Percentiles rank a stretch among this genome's conserved stretches.
These are phyloP conservation scores for Teleopsis dalmanni DNA, from an alignment of 1,140 invertebrate species.

Conservation along the genomic window DNA sequence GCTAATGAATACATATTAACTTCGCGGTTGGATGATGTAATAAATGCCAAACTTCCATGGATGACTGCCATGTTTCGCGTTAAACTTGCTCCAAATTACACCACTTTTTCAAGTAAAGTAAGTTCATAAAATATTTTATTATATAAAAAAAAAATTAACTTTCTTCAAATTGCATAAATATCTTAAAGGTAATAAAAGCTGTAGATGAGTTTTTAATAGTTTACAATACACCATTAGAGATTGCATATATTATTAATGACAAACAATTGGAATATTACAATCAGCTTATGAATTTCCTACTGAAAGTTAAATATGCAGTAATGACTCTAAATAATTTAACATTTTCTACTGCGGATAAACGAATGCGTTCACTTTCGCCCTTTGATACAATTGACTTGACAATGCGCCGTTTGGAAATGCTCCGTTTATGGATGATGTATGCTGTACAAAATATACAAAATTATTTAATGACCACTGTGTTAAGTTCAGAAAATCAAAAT, in stretches of 20 bases:
- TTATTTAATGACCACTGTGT: slow-evolving; percentile 29
- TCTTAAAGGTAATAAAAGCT: slow-evolving; percentile 20
- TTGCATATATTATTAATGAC: slow-evolving; percentile 22
- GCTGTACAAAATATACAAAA: slow-evolving; percentile 28
- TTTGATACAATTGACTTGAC: slow-evolving; percentile 28
- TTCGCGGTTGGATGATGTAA: slow-evolving; percentile 20
- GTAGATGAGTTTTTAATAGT: slow-evolving; percentile 24
- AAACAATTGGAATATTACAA: slow-evolving; percentile 26
- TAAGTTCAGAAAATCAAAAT: slow-evolving; percentile 22
- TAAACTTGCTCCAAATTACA: too few species aligned
- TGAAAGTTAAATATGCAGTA: slow-evolving; percentile 38
- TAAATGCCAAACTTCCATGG: slow-evolving; percentile 14
- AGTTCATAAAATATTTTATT: too few species aligned
- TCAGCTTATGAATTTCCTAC: slow-evolving; percentile 29
- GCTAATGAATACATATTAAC: slow-evolving; percentile 20
- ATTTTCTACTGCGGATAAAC: slow-evolving; percentile 17
- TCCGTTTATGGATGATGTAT: slow-evolving; percentile 40
- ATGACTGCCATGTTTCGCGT: slow-evolving; percentile 19
- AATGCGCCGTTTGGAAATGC: slow-evolving; percentile 33
- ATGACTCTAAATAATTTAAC: slow-evolving; percentile 33
- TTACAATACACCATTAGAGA: slow-evolving; percentile 19
- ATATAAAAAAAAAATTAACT: not conserved
- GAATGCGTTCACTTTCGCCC: slow-evolving; percentile 14
- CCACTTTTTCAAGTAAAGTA: too few species aligned
- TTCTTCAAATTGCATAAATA: not conserved